Evolutionary conservation across 1,140 invertebrate genomes (phyloP).

Genomic region (Drosophila obscura): DNA sequence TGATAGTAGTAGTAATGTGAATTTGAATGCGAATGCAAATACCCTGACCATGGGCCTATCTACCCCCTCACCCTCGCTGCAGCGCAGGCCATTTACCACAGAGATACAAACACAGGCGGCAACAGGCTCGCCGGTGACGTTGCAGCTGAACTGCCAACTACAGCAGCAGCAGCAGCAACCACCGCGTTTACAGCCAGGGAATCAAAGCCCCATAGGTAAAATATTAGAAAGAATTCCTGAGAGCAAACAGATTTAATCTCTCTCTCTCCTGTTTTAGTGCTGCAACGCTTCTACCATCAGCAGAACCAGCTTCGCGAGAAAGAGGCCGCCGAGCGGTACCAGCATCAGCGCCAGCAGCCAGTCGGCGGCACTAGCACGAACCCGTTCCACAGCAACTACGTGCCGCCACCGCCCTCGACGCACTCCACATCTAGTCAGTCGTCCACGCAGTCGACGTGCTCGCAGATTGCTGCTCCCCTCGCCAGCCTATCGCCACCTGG

Average conservation of each 20-base stretch:
- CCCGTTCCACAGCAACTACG: conserved; percentile 77
- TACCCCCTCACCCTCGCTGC: conserved; percentile 54
- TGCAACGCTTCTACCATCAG: conserved; percentile 85
- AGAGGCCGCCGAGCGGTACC: conserved; percentile 68
- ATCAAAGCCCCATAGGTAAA: conserved; percentile 82
- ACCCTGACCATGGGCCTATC: conserved; percentile 14
- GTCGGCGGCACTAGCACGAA: conserved; percentile 57
- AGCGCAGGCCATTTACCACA: conserved; percentile 35
- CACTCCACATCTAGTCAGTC: conserved; percentile 83
- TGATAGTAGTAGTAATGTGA: conserved; percentile 68
- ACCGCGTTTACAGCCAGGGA: conserved; percentile 71
- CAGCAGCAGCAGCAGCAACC: conserved; percentile 52
- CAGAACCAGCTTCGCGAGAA: conserved; percentile 84
- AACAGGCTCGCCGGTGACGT: conserved; percentile 32
- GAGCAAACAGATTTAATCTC: neutral
- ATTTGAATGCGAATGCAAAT: neutral
- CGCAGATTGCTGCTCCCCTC: conserved; percentile 60
- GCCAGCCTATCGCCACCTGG: conserved; percentile 22
- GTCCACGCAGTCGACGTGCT: conserved; percentile 78
- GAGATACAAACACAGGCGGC: conserved; percentile 12
- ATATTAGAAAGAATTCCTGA: too few species aligned
- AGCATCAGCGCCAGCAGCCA: conserved; percentile 40
- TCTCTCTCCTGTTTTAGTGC: conserved; percentile 47
- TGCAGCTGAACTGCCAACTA: conserved; percentile 55
- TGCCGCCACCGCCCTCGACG: conserved; percentile 66